A percentile compares a stretch with the other conserved stretches of the same genome.
Conservation (phyloP, 2,797 vertebrate genomes). For the Mionectes olivaceus region DNA sequence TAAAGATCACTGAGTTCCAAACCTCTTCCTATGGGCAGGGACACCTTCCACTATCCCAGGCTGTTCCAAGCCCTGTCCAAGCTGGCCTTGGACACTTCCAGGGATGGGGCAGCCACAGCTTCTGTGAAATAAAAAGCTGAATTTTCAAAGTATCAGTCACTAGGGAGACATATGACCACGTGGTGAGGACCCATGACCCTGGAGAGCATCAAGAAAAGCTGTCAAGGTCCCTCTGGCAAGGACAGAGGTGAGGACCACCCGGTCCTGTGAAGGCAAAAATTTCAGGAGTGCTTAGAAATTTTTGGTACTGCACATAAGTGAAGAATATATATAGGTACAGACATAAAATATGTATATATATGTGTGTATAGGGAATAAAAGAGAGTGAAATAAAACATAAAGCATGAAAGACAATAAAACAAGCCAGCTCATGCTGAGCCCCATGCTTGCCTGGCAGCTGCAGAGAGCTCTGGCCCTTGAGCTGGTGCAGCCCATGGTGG, state of each 20-base stretch:
- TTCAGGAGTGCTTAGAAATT: not conserved
- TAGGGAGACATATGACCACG: not conserved
- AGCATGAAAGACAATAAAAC: not conserved
- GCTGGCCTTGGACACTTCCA: not conserved
- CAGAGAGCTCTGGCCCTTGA: not conserved
- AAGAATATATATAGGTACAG: not conserved
- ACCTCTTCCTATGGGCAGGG: not conserved
- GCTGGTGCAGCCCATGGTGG: not conserved
- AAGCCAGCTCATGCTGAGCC: not conserved
- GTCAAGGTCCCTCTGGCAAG: not conserved
- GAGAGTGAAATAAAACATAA: not conserved
- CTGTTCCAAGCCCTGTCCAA: not conserved
- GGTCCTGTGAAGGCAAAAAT: not conserved
- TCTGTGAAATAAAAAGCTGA: not conserved
- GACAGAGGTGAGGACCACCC: fast-evolving
- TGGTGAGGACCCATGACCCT: not conserved
- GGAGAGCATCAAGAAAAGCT: not conserved
- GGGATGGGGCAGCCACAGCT: not conserved
- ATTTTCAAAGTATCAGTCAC: not conserved
- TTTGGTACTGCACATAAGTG: not conserved
- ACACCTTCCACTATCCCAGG: not conserved
- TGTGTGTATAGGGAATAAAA: no score
- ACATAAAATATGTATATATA: no score
- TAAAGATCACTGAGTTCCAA: not conserved
- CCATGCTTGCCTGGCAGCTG: not conserved